phyloP scores from a whole-genome alignment of 2,797 vertebrate genomes.

The Platyrinchus mystaceus region DNA sequence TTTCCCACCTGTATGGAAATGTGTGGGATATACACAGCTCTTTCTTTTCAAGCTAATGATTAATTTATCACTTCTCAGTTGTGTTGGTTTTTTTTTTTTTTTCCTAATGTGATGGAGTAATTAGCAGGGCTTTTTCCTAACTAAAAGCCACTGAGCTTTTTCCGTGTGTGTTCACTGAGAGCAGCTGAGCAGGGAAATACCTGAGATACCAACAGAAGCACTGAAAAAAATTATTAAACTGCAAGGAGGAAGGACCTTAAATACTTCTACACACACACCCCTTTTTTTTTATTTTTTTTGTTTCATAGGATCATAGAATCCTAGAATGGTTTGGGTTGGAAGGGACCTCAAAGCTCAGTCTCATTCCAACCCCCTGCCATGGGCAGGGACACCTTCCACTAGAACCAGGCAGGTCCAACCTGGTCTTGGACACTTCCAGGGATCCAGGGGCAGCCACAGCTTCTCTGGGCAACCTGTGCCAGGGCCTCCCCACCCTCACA shows the following conservation, averaged over 20 bases:
- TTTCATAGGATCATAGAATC: not conserved
- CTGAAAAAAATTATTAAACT: not conserved
- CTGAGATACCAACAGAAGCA: not conserved
- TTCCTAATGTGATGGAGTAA: not conserved
- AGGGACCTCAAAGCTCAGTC: not conserved
- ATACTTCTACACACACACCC: not conserved
- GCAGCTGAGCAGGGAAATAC: not conserved
- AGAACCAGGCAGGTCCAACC: rapidly evolving
- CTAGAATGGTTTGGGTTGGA: not conserved
- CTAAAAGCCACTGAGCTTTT: not conserved
- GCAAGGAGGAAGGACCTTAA: not conserved
- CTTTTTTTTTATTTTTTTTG: not conserved
- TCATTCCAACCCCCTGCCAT: no score
- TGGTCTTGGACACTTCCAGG: not conserved
- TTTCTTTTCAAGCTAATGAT: not conserved
- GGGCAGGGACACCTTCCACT: not conserved
- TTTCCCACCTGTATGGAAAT: conserved; percentile 25
- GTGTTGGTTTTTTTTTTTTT: no score
- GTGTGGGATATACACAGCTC: not conserved
- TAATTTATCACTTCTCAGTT: not conserved
- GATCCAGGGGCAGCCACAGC: not conserved
- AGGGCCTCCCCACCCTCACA: not conserved
- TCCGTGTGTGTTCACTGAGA: not conserved
- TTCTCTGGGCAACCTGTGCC: not conserved
- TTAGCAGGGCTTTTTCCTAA: not conserved